Evolutionary conservation across 2,797 vertebrate species (phyloP).

Genomic region (Okamejei kenojei): DNA sequence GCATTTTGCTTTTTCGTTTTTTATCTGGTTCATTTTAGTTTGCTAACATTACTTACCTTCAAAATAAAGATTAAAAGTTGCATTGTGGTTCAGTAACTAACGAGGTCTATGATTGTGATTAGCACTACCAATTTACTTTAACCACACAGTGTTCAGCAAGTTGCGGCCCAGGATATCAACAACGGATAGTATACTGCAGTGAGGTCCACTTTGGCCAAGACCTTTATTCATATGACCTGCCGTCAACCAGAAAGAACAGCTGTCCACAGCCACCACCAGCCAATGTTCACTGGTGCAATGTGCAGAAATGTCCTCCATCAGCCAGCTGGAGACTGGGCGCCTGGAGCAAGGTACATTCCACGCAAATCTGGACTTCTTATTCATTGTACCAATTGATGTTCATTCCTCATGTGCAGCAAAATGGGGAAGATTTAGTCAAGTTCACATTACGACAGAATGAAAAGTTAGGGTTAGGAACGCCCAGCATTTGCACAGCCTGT

Average conservation of each 20-base stretch:
- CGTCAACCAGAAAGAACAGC: slow-evolving; percentile 33
- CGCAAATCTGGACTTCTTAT: background rate
- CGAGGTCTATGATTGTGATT: background rate
- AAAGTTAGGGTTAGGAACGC: background rate
- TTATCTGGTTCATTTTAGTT: background rate
- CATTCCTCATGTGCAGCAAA: background rate
- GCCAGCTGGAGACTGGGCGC: slow-evolving; percentile 74
- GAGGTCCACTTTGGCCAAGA: slow-evolving; percentile 50
- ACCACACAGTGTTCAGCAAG: slow-evolving; percentile 71
- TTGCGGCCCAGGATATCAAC: slow-evolving; percentile 67
- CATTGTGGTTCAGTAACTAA: background rate
- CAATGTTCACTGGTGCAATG: slow-evolving; percentile 59
- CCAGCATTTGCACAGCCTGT: too few species aligned
- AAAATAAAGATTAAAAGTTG: background rate
- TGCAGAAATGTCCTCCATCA: slow-evolving; percentile 60
- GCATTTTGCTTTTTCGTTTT: too few species aligned
- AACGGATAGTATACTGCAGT: slow-evolving; percentile 70
- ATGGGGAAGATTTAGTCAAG: background rate
- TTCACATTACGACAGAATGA: background rate
- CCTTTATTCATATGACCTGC: slow-evolving; percentile 46
- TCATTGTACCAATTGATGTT: background rate
- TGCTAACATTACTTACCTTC: background rate
- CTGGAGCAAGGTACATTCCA: slow-evolving; percentile 69
- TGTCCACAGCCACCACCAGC: slow-evolving; percentile 48
- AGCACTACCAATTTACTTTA: background rate